Conservation (phyloP, 2,113 vertebrate species). For the Urocolius indicus region DNA sequence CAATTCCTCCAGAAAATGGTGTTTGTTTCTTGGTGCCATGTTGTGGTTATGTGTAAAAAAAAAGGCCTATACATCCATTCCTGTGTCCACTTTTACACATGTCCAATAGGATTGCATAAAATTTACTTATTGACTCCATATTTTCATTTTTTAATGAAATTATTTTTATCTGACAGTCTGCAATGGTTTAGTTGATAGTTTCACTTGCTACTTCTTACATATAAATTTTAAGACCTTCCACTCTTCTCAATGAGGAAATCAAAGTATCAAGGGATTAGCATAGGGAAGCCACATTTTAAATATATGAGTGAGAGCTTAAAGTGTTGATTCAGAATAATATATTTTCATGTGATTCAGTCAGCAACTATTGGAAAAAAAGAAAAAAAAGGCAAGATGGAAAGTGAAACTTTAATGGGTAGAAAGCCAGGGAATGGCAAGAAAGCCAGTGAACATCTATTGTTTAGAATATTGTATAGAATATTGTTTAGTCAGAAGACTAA, state of each 20-base stretch:
- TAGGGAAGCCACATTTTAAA: neutral
- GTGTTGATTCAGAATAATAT: neutral
- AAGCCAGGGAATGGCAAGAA: neutral
- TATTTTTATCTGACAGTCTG: neutral
- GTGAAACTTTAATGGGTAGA: neutral
- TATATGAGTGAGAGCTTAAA: neutral
- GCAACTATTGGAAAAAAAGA: neutral
- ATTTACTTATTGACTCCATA: neutral
- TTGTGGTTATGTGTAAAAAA: neutral
- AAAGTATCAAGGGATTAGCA: neutral
- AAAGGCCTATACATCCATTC: fast-evolving
- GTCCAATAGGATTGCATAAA: neutral
- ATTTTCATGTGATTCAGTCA: neutral
- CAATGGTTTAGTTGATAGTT: neutral
- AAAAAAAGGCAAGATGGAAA: neutral
- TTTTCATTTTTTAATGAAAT: neutral
- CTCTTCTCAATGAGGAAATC: neutral
- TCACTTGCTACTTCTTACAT: neutral
- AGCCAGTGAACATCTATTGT: neutral
- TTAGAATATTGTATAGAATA: no score
- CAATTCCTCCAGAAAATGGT: neutral
- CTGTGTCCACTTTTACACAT: neutral
- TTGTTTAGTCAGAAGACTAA: neutral
- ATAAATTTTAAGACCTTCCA: neutral
- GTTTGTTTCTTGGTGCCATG: neutral